Evolutionary conservation across 2,113 vertebrate genomes (phyloP), one percentile per base, ranked within the genome.

Genomic region (Sceloporus tristichus): DNA sequence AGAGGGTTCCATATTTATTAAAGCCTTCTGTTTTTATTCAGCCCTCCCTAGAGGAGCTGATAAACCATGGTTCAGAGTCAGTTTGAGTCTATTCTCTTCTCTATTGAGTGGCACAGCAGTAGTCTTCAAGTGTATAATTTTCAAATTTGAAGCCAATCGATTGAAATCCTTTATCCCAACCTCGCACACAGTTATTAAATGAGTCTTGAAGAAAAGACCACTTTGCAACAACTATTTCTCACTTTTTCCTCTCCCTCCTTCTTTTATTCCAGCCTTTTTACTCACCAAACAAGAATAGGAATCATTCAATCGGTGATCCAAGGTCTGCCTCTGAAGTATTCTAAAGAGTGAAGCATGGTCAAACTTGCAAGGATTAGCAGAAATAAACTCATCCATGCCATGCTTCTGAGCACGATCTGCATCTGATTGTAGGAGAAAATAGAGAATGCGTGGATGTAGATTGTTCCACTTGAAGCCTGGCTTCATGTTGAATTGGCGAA

Each of bases 201-300:
- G 92, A 95, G 92, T 84, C 81, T 92, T 91, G 93, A 96, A 96
- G 95, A 96, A 97, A 95, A 89, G 91, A 89, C 88, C 93, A 91
- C 91, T 96, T 97, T 91, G 88, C 94, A 93, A 91, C 91, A 95
- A 96, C 90, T 94, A 94, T 94, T 97, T 97, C 93, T 95, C 94
- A 94, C 94, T 92, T 81, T 90, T 94, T 56, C 74, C 34, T 79
- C 42, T 48, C 62, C 10, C 62, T 19, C 59, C 90, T 89, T 92
- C 93, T 94, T 68, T 91, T 88, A 87, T 92, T 94, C 78, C 87
- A 94, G 88, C 29, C 88, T 85, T 82, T 95, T 82, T 95, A 96
- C 97, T 97, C 95, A 99, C 98, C 98, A 99, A 97, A 94, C 98
- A 99, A 97, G 99, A 99, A 96, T 98, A 99, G 91, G 98, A 99